A percentile compares a stretch with the other conserved stretches of the same genome.
Evolutionary conservation across 2,113 vertebrate species (phyloP).

Genomic region (Microtus ochrogaster): DNA sequence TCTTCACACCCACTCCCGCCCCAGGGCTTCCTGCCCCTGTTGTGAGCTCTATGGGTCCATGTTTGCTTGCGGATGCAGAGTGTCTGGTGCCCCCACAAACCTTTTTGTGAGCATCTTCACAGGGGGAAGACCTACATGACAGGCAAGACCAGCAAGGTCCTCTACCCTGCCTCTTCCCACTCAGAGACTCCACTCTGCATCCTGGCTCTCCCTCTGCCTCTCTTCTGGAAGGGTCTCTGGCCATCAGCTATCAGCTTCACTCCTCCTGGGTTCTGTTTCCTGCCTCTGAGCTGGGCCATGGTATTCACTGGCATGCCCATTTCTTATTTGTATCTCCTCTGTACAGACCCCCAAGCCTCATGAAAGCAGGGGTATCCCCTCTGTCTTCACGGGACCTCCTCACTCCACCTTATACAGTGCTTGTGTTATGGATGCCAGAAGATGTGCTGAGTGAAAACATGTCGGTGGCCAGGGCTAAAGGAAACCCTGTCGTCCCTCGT

Average conservation of each 20-base stretch:
- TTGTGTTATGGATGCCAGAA: neutral
- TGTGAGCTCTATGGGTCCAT: fast-evolving
- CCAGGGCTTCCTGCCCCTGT: fast-evolving
- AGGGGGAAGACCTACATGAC: fast-evolving
- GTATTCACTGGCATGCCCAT: fast-evolving
- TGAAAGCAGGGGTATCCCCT: neutral
- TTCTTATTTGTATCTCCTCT: neutral
- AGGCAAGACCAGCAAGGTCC: fast-evolving
- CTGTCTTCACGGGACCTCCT: too few relatives aligned
- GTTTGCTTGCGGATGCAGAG: too few relatives aligned
- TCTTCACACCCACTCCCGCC: fast-evolving
- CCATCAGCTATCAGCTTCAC: fast-evolving
- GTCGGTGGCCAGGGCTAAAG: fast-evolving
- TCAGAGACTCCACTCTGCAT: neutral
- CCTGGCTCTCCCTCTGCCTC: too few relatives aligned
- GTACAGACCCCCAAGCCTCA: neutral
- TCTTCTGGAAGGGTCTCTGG: too few relatives aligned
- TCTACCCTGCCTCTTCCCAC: too few relatives aligned
- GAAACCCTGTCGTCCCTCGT: fast-evolving
- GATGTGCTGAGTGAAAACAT: neutral
- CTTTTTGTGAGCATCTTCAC: neutral
- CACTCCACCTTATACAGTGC: fast-evolving
- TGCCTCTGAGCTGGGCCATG: neutral
- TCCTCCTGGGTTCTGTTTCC: neutral
- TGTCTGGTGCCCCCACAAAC: too few relatives aligned